Percentiles rank a stretch among this genome's conserved stretches.
Evolutionary conservation across 2,888 invertebrate genomes (phyloP).

Genomic region (Kryphioiulus occultus): DNA sequence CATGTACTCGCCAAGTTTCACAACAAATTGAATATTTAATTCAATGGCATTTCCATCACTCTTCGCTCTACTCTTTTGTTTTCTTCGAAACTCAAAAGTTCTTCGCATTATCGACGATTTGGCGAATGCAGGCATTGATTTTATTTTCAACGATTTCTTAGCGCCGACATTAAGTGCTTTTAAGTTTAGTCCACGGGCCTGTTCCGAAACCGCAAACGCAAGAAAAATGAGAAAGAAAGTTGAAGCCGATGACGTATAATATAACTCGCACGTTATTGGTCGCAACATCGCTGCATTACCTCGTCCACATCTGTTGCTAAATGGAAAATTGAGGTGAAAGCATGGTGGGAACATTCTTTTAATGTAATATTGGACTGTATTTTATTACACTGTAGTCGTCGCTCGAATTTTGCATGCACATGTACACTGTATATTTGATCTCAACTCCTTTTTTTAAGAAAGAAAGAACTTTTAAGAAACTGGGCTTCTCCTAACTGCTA

Average conservation of each 20-base stretch:
- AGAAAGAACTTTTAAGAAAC: no score
- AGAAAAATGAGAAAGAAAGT: neutral
- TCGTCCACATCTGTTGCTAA: no score
- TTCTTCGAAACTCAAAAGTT: neutral
- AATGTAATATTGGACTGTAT: no score
- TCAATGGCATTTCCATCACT: neutral
- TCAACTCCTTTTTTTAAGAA: no score
- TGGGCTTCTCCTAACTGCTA: no score
- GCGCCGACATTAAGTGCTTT: neutral
- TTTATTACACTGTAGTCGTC: no score
- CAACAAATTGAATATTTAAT: constrained; percentile 10
- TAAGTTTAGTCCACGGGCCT: neutral
- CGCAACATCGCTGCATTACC: neutral
- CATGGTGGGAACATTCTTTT: no score
- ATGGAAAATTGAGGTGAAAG: no score
- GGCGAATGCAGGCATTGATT: neutral
- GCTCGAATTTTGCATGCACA: no score
- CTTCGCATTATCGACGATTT: neutral
- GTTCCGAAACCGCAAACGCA: neutral
- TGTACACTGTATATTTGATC: no score
- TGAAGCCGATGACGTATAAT: neutral
- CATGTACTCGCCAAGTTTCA: neutral
- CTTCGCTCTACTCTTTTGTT: neutral
- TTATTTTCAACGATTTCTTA: neutral
- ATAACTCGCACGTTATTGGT: neutral